These are phyloP conservation scores for Colossoma macropomum DNA, from an alignment of 2,113 vertebrate genomes.

Conservation along the genomic window DNA sequence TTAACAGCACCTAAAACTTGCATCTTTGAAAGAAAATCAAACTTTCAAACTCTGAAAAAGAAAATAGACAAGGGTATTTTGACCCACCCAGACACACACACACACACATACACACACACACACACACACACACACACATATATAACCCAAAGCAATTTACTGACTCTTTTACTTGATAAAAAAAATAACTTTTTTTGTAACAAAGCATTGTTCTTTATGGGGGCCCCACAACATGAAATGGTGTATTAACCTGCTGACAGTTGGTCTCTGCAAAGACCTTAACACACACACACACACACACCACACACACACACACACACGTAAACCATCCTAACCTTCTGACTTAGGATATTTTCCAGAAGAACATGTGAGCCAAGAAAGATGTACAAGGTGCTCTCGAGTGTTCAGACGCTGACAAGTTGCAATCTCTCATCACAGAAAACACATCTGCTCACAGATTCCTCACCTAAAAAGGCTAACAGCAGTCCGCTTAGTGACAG, in stretches of 20 bases:
- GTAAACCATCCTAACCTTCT: background rate
- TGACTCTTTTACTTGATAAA: background rate
- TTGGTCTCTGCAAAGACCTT: background rate
- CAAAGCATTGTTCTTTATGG: too few species aligned
- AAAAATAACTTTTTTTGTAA: too few species aligned
- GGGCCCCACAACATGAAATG: too few species aligned
- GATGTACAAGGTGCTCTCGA: slow-evolving; percentile 29
- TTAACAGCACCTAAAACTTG: too few species aligned
- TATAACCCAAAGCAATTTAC: background rate
- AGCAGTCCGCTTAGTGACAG: background rate
- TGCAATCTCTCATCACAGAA: slow-evolving; percentile 23
- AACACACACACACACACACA: background rate
- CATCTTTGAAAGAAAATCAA: too few species aligned
- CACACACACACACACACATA: background rate
- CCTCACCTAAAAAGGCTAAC: slow-evolving; percentile 51
- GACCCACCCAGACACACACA: too few species aligned
- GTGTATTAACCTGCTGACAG: too few species aligned
- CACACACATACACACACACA: too few species aligned
- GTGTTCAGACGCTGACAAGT: slow-evolving; percentile 28
- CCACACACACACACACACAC: slow-evolving; percentile 8
- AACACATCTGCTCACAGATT: slow-evolving; percentile 11
- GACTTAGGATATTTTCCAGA: slow-evolving; percentile 21
- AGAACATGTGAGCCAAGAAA: background rate
- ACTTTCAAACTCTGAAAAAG: too few species aligned
- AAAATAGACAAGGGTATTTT: too few species aligned